Conservation (phyloP, 2,113 vertebrate species). For the Larimichthys polyactis region DNA sequence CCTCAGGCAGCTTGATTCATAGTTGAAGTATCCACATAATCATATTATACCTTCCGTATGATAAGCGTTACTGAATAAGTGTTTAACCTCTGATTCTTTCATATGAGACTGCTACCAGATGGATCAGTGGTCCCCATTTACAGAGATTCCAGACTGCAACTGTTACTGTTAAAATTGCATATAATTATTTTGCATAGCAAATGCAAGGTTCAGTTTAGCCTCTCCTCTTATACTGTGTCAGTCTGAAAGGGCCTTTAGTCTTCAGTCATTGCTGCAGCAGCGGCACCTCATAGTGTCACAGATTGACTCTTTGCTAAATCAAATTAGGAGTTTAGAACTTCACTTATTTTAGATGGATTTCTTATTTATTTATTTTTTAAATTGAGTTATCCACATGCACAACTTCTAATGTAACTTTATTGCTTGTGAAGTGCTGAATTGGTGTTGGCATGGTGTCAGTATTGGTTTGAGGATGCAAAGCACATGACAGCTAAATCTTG, state of each 20-base stretch:
- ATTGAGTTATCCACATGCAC: background rate
- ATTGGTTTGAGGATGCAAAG: background rate
- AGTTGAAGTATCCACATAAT: background rate
- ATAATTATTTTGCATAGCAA: background rate
- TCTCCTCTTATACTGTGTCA: background rate
- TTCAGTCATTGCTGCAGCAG: background rate
- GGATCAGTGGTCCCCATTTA: background rate
- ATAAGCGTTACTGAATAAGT: background rate
- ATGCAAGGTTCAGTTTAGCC: background rate
- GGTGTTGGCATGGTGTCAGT: background rate
- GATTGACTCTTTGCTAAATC: background rate
- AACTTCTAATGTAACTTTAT: background rate
- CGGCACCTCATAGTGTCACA: background rate
- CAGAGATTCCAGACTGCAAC: background rate
- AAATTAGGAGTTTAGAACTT: background rate
- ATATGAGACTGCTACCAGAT: background rate
- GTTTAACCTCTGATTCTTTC: background rate
- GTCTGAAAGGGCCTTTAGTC: background rate
- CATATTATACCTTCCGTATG: background rate
- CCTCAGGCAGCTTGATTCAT: background rate
- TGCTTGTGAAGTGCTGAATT: background rate
- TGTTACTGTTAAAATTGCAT: background rate
- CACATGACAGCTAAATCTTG: conserved; percentile 5
- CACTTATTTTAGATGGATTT: background rate
- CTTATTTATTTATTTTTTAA: background rate